These are phyloP conservation scores for Drosophila mojavensis DNA, from an alignment of 1,140 invertebrate species.

Conservation along the genomic window DNA sequence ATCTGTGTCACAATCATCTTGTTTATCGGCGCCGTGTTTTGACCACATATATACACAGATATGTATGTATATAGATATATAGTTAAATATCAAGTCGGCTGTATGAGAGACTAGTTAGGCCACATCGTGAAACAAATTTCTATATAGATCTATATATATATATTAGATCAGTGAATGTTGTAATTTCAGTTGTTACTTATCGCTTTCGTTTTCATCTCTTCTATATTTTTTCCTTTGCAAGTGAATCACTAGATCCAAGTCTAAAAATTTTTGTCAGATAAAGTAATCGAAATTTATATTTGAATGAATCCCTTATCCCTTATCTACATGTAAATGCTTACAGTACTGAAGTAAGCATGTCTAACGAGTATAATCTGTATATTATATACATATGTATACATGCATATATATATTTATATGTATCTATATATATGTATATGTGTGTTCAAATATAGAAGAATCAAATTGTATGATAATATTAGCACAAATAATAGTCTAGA, in stretches of 20 bases:
- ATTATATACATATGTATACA: no score
- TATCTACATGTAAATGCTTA: background rate
- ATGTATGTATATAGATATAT: conserved; percentile 3
- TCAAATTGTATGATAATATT: no score
- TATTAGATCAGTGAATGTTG: conserved; percentile 4
- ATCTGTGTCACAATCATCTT: conserved; percentile 13
- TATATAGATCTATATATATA: background rate
- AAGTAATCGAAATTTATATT: conserved; percentile 18
- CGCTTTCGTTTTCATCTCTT: background rate
- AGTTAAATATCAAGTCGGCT: no score
- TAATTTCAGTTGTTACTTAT: background rate
- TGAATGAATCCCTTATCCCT: background rate
- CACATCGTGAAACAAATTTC: background rate
- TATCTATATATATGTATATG: no score
- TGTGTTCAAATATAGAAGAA: no score
- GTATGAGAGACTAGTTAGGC: background rate
- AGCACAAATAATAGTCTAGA: no score
- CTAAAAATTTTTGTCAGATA: conserved; percentile 6
- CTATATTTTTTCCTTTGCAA: conserved; percentile 1
- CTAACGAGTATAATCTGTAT: no score
- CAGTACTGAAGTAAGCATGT: no score
- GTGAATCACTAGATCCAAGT: conserved; percentile 11
- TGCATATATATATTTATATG: no score
- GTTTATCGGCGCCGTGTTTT: conserved; percentile 9
- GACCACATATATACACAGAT: background rate